Evolutionary conservation across 2,113 vertebrate genomes (phyloP), one percentile per base, ranked within the genome.

Genomic region (Campylomormyrus tamandua): DNA sequence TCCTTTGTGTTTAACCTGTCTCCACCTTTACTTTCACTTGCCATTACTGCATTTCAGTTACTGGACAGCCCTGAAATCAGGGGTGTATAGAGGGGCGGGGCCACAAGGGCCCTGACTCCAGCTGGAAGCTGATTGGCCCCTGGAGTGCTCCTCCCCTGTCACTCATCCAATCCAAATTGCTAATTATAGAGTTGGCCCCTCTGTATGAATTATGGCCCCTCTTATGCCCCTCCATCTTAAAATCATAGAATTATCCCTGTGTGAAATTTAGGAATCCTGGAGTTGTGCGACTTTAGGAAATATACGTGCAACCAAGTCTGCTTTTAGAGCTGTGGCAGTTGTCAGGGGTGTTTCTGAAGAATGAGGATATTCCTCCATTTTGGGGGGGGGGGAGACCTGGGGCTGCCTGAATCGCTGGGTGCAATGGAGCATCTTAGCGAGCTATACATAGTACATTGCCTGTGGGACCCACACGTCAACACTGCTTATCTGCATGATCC

Each of bases 381-480:
- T 45, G 35, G 21, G 74, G 21, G 87, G n/a, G 27, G 27, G 27
- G 50, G 13, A 17, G 53, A 58, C 27, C 21, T 24, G 53, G n/a
- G 10, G 90, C 90, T 58, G 84, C 91, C 90, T 89, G 87, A 90
- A 91, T 89, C 89, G 93, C 90, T 74, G 83, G 56, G 88, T 88
- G 89, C 93, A 93, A 93, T 92, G 91, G 93, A 89, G 90, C 90
- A 66, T 87, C 91, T 90, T 90, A 58, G 92, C 89, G 88, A 27
- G 9, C 39, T 48, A n/a, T 35, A 15, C 91, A 90, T 91, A 91
- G 92, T 83, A 91, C 92, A 93, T 92, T 92, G 91, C 94, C 93
- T 93, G 80, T 93, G 91, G 92, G 92, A 93, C 90, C 91, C 80
- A 90, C 91, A 92, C 77, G 91, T 94, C 93, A 93, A 93, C 93